Evolutionary conservation across 2,888 invertebrate genomes (phyloP).

Genomic region (Mimachlamys varia): DNA sequence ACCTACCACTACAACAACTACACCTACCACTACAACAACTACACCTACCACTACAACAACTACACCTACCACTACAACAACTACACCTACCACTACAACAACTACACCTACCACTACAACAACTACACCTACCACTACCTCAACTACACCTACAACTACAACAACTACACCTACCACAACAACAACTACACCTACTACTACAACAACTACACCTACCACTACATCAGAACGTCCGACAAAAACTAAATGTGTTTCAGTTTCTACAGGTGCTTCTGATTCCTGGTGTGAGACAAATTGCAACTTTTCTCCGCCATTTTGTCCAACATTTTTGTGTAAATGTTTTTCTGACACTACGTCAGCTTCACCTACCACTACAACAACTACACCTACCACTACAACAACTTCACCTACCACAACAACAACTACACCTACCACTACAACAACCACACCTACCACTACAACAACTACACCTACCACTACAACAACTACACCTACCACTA

Average conservation of each 20-base stretch:
- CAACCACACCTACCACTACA: no score
- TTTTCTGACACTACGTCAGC: not conserved
- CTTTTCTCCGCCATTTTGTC: not conserved
- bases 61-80: not conserved
- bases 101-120: not conserved
- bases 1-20: not conserved
- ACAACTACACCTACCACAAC: not conserved
- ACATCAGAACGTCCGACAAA: not conserved
- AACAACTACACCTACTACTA: not conserved
- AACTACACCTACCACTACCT: not conserved
- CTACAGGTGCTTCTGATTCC: not conserved
- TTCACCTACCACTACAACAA: not conserved
- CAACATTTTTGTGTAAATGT: not conserved
- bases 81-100: not conserved
- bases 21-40: not conserved
- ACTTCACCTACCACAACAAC: no score
- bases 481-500: no score
- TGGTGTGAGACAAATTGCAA: not conserved
- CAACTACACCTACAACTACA: not conserved
- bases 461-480: no score
- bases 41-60: not conserved
- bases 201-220: not conserved
- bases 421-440: no score
- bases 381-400: not conserved
- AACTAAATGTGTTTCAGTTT: not conserved